phyloP scores from a whole-genome alignment of 2,797 vertebrate species.

The Bradypus variegatus region DNA sequence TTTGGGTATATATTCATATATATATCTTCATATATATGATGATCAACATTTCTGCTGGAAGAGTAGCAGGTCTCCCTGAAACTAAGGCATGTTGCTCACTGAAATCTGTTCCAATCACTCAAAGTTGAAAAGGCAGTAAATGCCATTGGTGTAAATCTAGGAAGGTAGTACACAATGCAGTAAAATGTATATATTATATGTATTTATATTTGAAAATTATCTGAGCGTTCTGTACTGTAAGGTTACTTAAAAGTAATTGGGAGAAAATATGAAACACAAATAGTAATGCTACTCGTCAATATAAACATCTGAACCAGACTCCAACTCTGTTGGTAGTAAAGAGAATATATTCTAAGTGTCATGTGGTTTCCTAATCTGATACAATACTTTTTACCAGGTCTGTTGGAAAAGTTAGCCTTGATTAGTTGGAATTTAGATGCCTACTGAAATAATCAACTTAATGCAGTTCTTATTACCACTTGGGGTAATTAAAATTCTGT shows the following conservation, averaged over 20 bases:
- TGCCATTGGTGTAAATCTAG: neutral
- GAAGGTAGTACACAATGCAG: neutral
- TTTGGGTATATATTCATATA: neutral
- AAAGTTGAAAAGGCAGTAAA: neutral
- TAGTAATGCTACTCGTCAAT: neutral
- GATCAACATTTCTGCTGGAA: neutral
- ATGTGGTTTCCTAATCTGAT: neutral
- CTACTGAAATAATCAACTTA: conserved; percentile 20
- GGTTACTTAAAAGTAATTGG: neutral
- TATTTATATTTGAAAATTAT: neutral
- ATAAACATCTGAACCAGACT: neutral
- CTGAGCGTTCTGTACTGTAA: neutral
- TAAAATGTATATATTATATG: neutral
- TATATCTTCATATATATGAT: neutral
- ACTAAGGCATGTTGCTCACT: neutral
- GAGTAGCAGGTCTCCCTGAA: neutral
- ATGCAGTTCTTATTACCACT: conserved; percentile 4
- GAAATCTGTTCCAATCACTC: conserved; percentile 16
- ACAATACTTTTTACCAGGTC: neutral
- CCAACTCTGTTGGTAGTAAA: neutral
- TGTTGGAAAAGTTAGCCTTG: neutral
- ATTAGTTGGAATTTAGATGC: neutral
- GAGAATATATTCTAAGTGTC: neutral
- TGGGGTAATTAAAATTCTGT: neutral
- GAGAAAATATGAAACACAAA: neutral